Evolutionary conservation across 2,888 invertebrate genomes (phyloP), one percentile per base, ranked within the genome.

Genomic region (Parthenolecanium corni): DNA sequence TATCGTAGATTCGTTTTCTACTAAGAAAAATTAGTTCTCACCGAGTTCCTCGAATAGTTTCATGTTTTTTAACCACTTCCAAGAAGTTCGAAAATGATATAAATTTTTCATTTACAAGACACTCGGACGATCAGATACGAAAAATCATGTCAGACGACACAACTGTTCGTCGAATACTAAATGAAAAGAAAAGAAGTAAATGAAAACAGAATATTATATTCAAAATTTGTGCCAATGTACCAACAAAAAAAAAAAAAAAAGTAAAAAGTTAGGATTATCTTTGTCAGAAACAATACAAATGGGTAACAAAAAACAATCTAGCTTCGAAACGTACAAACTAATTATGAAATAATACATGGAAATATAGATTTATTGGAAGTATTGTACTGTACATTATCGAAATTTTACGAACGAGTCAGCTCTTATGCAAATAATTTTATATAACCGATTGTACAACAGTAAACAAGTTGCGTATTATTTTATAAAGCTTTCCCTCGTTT

Each of bases 391-490:
- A 31, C 31, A 31, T 31, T 4, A 9, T 6, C 9, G n/a, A 31
- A 31, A 31, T 31, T 31, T 31, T 6, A 31, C 31, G 31, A 31
- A 31, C 31, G 31, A 9, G 31, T 31, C 31, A 31, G 31, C 9
- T 31, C 31, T 31, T 31, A 31, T 31, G n/a, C n/a, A 31, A 31
- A 31, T 9, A 31, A 31, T 31, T 31, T 31, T 31, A n/a, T 9
- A 9, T 31, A 31, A 9, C 4, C 31, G 31, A 31, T 31, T 4
- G 40, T 54, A 42, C 16, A 20, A 40, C 40, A 40, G 54, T 54
- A 54, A 54, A 54, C 54, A 54, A 54, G 9, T 54, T 42, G 42
- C 24, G 42, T n/a, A n/a, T 20, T 54, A 54, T 38, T 53, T 44
- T 6, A 53, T 40, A 38, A 24, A 23, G 6, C 24, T 40, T 54